Evolutionary conservation across 2,113 vertebrate genomes (phyloP).

Genomic region (Acinonyx jubatus): DNA sequence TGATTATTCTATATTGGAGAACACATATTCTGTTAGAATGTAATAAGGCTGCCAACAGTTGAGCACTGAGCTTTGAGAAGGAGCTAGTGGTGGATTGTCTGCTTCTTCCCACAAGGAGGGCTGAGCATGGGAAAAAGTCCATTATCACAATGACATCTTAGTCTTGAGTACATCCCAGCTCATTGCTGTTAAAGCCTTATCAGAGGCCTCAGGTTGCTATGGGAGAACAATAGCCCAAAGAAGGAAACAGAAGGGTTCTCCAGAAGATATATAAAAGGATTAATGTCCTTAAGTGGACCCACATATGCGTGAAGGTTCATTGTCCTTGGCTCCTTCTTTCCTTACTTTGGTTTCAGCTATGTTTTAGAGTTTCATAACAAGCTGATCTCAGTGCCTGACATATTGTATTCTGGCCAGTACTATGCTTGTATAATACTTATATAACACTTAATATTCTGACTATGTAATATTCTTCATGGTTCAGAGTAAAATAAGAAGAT

Average conservation of each 20-base stretch:
- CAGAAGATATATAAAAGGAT: background rate
- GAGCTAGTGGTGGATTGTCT: background rate
- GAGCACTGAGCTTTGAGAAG: background rate
- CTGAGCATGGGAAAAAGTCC: background rate
- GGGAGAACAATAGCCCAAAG: background rate
- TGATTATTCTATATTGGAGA: background rate
- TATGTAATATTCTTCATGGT: background rate
- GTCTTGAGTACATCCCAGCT: background rate
- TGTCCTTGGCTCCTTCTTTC: background rate
- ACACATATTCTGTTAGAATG: background rate
- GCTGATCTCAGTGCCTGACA: background rate
- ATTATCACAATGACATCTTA: background rate
- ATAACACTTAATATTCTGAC: background rate
- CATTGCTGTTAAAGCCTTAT: background rate
- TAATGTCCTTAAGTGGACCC: background rate
- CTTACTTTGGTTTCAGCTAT: background rate
- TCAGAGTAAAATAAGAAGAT: background rate
- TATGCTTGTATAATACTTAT: background rate
- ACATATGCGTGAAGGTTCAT: background rate
- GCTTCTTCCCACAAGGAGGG: background rate
- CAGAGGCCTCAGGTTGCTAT: background rate
- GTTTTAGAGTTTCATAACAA: background rate
- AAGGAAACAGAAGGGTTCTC: background rate
- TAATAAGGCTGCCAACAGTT: background rate
- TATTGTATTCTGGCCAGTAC: background rate